Evolutionary conservation across 2,113 vertebrate species (phyloP), one percentile per base, ranked within the genome.

Genomic region (Empidonax traillii): DNA sequence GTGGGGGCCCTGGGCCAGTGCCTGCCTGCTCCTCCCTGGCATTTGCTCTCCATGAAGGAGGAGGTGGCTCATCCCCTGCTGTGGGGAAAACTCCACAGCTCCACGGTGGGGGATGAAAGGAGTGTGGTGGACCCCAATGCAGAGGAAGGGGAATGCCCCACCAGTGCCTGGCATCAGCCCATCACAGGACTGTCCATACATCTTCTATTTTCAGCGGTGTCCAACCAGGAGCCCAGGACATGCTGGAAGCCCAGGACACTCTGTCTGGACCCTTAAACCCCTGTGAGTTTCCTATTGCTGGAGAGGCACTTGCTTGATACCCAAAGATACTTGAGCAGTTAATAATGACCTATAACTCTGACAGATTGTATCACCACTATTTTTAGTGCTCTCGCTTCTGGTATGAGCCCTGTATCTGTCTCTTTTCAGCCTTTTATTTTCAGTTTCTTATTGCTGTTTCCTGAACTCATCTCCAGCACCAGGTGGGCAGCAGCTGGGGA

Each of bases 401-500:
- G 12, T 74, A 58, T 3, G 5, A 47, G 51, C 43, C 37, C 67
- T 33, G 14, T 30, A 14, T 71, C 66, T 88, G 2, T 37, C 83
- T 75, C 84, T 94, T 89, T 83, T 84, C 0, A 6, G 59, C 33
- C 81, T 85, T 83, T 95, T 84, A 51, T 95, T 96, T 92, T 96
- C 96, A 81, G 89, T 96, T 95, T 93, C 93, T 89, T 69, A 51
- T 53, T 73, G 84, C 77, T 19, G 9, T 89, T 93, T 81, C 94
- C 78, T 61, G 63, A 88, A 63, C 23, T 72, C 0, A 0, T 47
- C 69, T 39, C 82, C 46, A 79, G 86, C 75, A 67, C 94, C 91
- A 93, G 94, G 95, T 94, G 91, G 94, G 75, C 88, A 90, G 84
- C 95, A 97, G 90, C 94, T 96, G 95, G 74, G 43, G 62, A 67